Evolutionary conservation across 1,140 invertebrate species (phyloP).

Genomic region (Habropoda laboriosa): DNA sequence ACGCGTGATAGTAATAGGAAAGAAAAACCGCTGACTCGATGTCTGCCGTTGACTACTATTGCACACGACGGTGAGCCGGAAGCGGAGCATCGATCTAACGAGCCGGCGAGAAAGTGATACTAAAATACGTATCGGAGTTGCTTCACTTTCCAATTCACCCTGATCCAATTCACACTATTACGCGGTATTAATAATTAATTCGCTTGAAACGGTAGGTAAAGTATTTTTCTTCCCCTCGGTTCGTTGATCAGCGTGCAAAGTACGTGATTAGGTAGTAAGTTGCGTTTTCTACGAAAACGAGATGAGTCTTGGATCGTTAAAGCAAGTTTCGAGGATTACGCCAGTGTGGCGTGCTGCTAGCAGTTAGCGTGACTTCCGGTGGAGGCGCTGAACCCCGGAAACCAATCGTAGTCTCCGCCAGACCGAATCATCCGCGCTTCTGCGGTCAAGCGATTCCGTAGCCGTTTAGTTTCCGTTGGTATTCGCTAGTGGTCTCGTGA

Average conservation of each 20-base stretch:
- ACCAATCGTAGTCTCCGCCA: conserved; percentile 71
- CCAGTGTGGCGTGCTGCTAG: conserved; percentile 62
- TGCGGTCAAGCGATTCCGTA: conserved; percentile 66
- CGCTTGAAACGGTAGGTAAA: too few relatives aligned
- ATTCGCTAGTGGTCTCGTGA: conserved; percentile 39
- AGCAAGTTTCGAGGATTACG: conserved; percentile 32
- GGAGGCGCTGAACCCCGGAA: conserved; percentile 71
- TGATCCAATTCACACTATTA: too few relatives aligned
- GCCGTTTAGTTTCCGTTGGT: conserved; percentile 33
- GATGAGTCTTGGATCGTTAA: conserved; percentile 21
- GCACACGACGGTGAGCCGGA: too few relatives aligned
- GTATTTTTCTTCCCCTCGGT: background rate
- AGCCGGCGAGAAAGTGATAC: too few relatives aligned
- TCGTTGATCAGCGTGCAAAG: background rate
- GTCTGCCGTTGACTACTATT: too few relatives aligned
- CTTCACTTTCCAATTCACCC: too few relatives aligned
- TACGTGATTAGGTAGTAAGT: conserved; percentile 4
- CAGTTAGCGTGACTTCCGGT: conserved; percentile 72
- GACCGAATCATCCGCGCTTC: conserved; percentile 71
- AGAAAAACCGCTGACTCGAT: too few relatives aligned
- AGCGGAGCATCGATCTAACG: too few relatives aligned
- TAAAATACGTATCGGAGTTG: too few relatives aligned
- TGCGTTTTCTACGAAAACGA: conserved; percentile 41
- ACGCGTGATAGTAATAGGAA: too few relatives aligned
- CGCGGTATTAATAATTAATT: too few relatives aligned